Base-by-base conservation (phyloP, 1,140 invertebrate genomes). In the Metopolophium dirhodum region DNA sequence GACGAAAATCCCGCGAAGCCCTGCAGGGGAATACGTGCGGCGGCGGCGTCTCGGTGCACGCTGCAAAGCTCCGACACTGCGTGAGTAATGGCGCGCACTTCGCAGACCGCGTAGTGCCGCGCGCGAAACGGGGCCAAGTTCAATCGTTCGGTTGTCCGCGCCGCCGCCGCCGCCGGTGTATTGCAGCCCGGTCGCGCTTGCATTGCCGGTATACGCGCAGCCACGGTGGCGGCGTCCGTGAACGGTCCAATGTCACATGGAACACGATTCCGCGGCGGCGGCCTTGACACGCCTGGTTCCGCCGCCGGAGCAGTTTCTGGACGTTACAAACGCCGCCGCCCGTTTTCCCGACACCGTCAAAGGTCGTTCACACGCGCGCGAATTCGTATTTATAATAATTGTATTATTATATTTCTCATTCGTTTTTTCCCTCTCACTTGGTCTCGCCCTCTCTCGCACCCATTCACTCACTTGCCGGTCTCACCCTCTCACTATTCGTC, bases 221-320 rank as follows among this genome's bases (percentile, higher is more conserved):
- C 51, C 49, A 37, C 51, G 20, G 68, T 30, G 45, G 90, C 37
- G 41, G 35, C 82, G 91, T 82, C 91, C 91, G 91, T 92, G 91
- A 92, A 92, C 91, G 91, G 82, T 18, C 82, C 91, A 92, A 92
- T 92, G 91, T 92, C 91, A 85, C 91, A 37, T 26, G 26, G 35
- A 35, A 85, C 91, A 92, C 91, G 91, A 92, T 54, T 92, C 91
- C 22, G 91, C 91, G 47, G 77, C n/a, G n/a, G 82, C 77, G 91
- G 77, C 91, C 91, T 92, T 92, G 91, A 92, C 91, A 83, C 91
- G 91, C 77, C 91, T 91, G 57, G 20, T 82, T 91, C 54, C 54
- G 51, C 89, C 54, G 41, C 90, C 35, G 61, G 37, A 61, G 86
- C 57, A 8, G 57, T n/a, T 49, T 22, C 61, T n/a, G 91, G 35